Evolutionary conservation across 2,797 vertebrate species (phyloP).

Genomic region (Acipenser ruthenus): DNA sequence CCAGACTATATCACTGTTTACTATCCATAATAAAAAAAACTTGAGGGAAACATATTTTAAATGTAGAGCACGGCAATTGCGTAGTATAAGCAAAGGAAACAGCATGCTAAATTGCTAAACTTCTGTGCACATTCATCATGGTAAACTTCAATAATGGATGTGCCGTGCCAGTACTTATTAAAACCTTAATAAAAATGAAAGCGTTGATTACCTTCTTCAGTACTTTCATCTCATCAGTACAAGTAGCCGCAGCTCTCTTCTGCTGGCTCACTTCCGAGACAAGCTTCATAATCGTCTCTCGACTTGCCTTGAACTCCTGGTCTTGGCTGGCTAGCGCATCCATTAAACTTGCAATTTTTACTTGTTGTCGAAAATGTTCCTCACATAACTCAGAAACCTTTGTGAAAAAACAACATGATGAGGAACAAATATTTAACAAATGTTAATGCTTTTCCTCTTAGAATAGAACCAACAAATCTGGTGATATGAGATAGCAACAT

Average conservation of each 20-base stretch:
- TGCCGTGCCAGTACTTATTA: neutral
- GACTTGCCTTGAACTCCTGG: constrained; percentile 30
- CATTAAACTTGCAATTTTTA: constrained; percentile 18
- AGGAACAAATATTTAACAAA: neutral
- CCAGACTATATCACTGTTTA: too few species aligned
- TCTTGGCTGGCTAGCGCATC: constrained; percentile 26
- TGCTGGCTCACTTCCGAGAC: constrained; percentile 26
- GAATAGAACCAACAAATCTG: too few species aligned
- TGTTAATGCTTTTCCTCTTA: too few species aligned
- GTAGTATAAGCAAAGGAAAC: too few species aligned
- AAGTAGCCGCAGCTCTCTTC: constrained; percentile 12
- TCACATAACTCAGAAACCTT: constrained; percentile 20
- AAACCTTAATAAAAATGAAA: neutral
- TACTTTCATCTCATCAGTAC: constrained; percentile 15
- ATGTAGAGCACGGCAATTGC: neutral
- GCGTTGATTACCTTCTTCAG: constrained; percentile 21
- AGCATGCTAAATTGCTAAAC: too few species aligned
- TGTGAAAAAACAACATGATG: neutral
- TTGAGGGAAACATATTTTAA: constrained; percentile 5
- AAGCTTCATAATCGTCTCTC: constrained; percentile 23
- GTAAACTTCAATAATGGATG: constrained; percentile 1
- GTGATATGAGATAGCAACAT: too few species aligned
- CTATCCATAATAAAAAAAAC: too few species aligned
- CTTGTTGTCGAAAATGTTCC: constrained; percentile 21
- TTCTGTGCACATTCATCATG: too few species aligned